Base-by-base conservation (phyloP, 2,888 invertebrate genomes). In the Trichacis sp. region DNA sequence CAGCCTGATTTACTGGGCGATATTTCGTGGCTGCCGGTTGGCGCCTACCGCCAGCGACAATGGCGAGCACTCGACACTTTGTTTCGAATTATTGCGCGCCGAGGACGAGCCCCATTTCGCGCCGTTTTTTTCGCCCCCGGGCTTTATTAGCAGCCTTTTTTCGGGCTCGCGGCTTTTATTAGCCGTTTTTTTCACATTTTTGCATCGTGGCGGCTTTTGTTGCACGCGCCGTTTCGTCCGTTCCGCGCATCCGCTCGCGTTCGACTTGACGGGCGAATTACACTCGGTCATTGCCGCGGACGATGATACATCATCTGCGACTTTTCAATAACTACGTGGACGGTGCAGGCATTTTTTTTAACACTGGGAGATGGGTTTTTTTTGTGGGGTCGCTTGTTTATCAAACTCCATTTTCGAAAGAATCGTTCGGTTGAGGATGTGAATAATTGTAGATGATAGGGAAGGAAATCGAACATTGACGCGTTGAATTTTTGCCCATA, bases 31-130 rank as follows among this genome's bases (percentile, higher is more conserved):
- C 71, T 70, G 73, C 68, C 74, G 69, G 75, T 74, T 76, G 75
- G 74, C 73, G 74, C 74, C 70, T 70, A 64, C 72, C 69, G 69
- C 70, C 71, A 72, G 76, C 79, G 82, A 83, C 83, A 84, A 83
- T 84, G 80, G 82, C 73, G 72, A 71, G 69, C 79, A 78, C 78
- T 78, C 77, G 83, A 80, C 83, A 80, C 81, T 83, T 83, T 80
- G 81, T 81, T 83, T 82, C 81, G 77, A 78, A 79, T 79, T 79
- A 79, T 78, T 79, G 78, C 76, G 71, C 73, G 72, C 71, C 72
- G 69, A 52, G 60, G 73, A 71, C 69, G 73, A 68, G 59, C 73
- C 76, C 76, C 78, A 79, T 79, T 74, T 72, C 71, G 54, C 59
- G 53, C 56, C 65, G 58, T 64, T 50, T 58, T 60, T 55, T 48